Conservation (phyloP, 2,113 vertebrate genomes). For the Burhinus bistriatus region DNA sequence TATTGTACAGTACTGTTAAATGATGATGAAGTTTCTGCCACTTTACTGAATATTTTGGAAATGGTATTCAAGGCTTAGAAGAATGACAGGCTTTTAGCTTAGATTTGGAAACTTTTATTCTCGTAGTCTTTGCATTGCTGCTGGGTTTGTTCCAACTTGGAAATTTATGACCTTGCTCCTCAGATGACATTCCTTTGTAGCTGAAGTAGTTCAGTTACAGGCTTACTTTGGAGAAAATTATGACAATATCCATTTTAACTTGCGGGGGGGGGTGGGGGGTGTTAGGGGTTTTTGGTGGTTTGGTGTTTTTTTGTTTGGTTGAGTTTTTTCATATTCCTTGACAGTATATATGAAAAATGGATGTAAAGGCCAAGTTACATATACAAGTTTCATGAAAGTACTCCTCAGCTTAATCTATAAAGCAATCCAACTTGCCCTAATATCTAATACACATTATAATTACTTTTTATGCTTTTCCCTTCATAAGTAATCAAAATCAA, state of each 20-base stretch:
- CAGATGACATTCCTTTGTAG: background rate
- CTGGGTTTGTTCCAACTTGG: background rate
- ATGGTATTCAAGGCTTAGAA: background rate
- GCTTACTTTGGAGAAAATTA: background rate
- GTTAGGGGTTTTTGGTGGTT: background rate
- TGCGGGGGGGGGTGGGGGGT: background rate
- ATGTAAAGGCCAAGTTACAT: background rate
- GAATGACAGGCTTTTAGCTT: background rate
- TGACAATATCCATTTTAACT: background rate
- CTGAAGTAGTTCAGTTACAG: background rate
- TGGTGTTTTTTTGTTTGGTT: background rate
- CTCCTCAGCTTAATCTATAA: constrained; percentile 38
- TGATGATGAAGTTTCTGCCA: background rate
- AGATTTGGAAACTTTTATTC: background rate
- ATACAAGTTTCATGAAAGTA: background rate
- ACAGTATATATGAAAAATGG: background rate
- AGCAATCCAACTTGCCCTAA: constrained; percentile 42
- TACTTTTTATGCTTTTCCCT: constrained; percentile 32
- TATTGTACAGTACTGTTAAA: background rate
- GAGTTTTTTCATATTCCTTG: background rate
- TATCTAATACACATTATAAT: constrained; percentile 49
- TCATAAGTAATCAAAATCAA: constrained; percentile 54
- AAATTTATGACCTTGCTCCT: background rate
- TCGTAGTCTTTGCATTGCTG: background rate
- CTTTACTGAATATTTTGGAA: background rate